A percentile compares a stretch with the other conserved stretches of the same genome.
phyloP scores from a whole-genome alignment of 2,113 vertebrate genomes.

The Tylochromis polylepis region DNA sequence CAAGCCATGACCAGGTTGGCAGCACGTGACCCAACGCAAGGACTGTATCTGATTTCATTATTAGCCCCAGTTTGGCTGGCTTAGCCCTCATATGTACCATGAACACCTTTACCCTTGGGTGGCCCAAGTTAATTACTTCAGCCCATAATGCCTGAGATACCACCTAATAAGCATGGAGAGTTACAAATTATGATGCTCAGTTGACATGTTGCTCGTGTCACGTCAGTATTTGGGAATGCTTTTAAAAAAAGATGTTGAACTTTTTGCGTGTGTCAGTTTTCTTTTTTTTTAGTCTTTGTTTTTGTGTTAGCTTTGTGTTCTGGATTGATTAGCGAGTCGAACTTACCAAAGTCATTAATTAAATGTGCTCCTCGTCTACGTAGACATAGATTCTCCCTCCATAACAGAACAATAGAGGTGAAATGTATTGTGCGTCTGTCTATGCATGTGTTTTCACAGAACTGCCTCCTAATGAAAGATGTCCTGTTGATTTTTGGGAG shows the following conservation, averaged over 20 bases:
- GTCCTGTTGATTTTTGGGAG: background rate
- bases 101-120: conserved; percentile 68
- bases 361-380: background rate
- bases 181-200: conserved; percentile 48
- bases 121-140: conserved; percentile 62
- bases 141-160: conserved; percentile 57
- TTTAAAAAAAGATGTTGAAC: background rate
- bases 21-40: conserved; percentile 39
- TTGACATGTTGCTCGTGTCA: conserved; percentile 27
- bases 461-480: background rate
- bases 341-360: background rate
- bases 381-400: background rate
- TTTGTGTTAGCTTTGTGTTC: background rate
- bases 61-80: conserved; percentile 56
- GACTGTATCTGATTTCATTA: conserved; percentile 67
- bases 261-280: background rate
- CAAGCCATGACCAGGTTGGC: conserved; percentile 37
- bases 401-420: background rate
- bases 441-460: background rate
- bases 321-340: background rate
- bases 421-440: background rate
- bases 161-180: conserved; percentile 54
- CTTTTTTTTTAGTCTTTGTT: background rate
- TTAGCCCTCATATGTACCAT: conserved; percentile 60
- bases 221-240: background rate